These are phyloP conservation scores for Eupsilia transversa DNA, from an alignment of 2,888 invertebrate genomes.

Conservation along the genomic window DNA sequence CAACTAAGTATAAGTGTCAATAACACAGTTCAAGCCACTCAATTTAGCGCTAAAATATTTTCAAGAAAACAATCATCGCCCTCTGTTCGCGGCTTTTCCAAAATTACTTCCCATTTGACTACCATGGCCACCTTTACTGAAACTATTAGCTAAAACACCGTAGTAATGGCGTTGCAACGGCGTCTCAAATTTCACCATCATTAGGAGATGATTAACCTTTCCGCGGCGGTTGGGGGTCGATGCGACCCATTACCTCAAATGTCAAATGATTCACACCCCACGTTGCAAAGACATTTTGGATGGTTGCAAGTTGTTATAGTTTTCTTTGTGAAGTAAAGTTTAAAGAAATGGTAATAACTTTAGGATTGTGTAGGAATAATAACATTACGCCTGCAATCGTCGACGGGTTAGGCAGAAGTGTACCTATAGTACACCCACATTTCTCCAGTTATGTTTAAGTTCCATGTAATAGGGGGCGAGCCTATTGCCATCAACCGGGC, in stretches of 20 bases:
- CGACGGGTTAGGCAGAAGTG: too few relatives aligned
- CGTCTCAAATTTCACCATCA: constrained; percentile 80
- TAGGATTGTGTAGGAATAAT: not conserved
- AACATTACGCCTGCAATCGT: too few relatives aligned
- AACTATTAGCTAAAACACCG: constrained; percentile 64
- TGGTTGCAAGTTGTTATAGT: constrained; percentile 15
- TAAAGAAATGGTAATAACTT: not conserved
- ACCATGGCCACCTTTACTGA: constrained; percentile 45
- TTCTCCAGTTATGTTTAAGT: too few relatives aligned
- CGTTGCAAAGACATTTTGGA: constrained; percentile 40
- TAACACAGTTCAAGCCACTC: not conserved
- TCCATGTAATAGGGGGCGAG: too few relatives aligned
- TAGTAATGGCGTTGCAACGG: constrained; percentile 57
- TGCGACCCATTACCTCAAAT: constrained; percentile 83
- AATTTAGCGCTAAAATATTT: constrained; percentile 14
- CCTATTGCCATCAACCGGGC: too few relatives aligned
- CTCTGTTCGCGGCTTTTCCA: constrained; percentile 23
- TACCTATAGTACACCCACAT: too few relatives aligned
- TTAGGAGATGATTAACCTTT: constrained; percentile 89
- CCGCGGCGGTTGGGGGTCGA: constrained; percentile 74
- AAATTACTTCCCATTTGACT: constrained; percentile 22
- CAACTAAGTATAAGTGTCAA: not conserved
- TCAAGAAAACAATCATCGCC: not conserved
- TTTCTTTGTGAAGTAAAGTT: not conserved
- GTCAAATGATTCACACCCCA: constrained; percentile 83